A percentile compares a stretch with the other conserved stretches of the same genome.
phyloP scores from a whole-genome alignment of 2,113 vertebrate species.

The Notiomystis cincta region DNA sequence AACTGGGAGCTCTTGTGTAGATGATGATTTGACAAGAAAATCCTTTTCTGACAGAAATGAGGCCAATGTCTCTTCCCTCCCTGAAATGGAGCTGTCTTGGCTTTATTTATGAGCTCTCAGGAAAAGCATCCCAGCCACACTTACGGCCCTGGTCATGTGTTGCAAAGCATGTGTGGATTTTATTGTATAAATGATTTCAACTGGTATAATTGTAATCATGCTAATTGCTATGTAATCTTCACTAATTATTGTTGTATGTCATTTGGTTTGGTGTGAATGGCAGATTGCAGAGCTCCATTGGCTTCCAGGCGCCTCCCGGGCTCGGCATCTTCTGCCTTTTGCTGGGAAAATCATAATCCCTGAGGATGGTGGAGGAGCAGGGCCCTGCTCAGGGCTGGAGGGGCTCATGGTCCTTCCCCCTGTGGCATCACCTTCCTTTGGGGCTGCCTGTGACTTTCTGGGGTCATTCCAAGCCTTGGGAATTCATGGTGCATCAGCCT shows the following conservation, averaged over 20 bases:
- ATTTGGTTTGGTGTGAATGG: conserved; percentile 73
- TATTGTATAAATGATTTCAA: conserved; percentile 72
- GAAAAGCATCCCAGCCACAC: background rate
- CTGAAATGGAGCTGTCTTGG: background rate
- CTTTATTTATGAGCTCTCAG: background rate
- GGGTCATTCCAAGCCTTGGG: background rate
- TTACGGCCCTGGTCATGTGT: conserved; percentile 32
- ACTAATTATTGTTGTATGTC: conserved; percentile 79
- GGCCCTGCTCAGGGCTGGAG: background rate
- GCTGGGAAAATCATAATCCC: background rate
- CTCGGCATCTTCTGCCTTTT: background rate
- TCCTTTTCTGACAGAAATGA: conserved; percentile 14
- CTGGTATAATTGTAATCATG: conserved; percentile 73
- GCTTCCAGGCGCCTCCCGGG: conserved; percentile 24
- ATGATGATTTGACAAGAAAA: background rate
- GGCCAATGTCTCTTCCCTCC: background rate
- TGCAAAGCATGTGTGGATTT: conserved; percentile 55
- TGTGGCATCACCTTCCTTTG: background rate
- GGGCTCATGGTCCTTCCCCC: background rate
- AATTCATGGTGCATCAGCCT: accelerated
- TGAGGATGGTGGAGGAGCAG: background rate
- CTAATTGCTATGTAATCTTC: conserved; percentile 78
- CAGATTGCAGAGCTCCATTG: conserved; percentile 51
- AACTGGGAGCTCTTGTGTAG: background rate
- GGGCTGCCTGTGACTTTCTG: background rate